phyloP scores from a whole-genome alignment of 2,888 invertebrate genomes.

The Lapara coniferarum region DNA sequence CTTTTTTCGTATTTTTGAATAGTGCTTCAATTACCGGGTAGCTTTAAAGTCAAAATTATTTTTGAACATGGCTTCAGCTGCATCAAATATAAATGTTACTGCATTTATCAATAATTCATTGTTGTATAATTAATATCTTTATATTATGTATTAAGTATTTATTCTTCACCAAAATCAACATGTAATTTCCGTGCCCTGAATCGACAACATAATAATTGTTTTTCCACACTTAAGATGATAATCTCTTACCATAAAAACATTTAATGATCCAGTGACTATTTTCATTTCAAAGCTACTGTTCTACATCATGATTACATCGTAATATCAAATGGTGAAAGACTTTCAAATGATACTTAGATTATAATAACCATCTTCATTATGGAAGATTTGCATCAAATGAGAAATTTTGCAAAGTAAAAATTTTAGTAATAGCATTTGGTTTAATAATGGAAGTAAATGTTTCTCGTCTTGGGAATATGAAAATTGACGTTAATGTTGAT shows the following conservation, averaged over 20 bases:
- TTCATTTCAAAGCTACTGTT: background rate
- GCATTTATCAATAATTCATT: too few species aligned
- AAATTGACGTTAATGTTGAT: background rate
- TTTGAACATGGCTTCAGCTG: too few species aligned
- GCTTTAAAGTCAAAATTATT: too few species aligned
- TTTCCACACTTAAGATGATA: background rate
- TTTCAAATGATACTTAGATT: constrained; percentile 22
- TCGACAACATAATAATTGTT: background rate
- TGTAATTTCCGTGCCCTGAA: too few species aligned
- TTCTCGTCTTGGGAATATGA: background rate
- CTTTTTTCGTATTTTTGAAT: background rate
- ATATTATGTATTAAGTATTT: too few species aligned
- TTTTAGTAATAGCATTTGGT: constrained; percentile 6
- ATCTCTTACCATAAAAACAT: background rate
- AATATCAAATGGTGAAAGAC: constrained; percentile 16
- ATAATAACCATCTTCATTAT: constrained; percentile 12
- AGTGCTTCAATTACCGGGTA: background rate
- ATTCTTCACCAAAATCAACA: too few species aligned
- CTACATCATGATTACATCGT: constrained; percentile 19
- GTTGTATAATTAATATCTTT: too few species aligned
- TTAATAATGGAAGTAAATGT: constrained; percentile 7
- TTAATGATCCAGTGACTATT: background rate
- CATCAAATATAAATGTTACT: too few species aligned
- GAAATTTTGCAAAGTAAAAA: constrained; percentile 19
- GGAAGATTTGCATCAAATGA: constrained; percentile 12